Evolutionary conservation across 2,797 vertebrate species (phyloP).

Genomic region (Borostomias antarcticus): DNA sequence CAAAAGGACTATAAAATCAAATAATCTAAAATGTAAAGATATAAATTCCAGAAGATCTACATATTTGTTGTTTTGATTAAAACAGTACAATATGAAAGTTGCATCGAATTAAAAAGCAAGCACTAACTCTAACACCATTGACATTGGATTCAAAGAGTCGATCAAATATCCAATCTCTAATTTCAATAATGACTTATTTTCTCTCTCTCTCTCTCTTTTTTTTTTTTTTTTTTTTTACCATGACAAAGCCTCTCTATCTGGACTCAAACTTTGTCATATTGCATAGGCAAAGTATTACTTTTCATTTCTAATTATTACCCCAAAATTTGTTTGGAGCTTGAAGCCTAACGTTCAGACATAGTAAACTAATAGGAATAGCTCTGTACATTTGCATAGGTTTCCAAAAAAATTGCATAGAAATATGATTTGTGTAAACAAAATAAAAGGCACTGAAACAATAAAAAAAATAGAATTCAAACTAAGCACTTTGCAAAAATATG

Average conservation of each 20-base stretch:
- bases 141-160: not conserved
- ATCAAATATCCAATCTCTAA: not conserved
- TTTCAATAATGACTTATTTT: not conserved
- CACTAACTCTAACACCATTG: not conserved
- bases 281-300: no score
- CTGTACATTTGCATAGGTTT: slow-evolving; percentile 7
- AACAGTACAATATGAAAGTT: not conserved
- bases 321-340: not conserved
- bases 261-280: not conserved
- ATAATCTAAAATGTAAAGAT: not conserved
- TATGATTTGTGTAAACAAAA: not conserved
- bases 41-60: not conserved
- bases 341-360: not conserved
- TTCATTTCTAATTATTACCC: not conserved
- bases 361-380: not conserved
- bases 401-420: slow-evolving; percentile 1
- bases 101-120: slow-evolving; percentile 5
- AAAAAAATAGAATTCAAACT: not conserved
- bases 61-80: not conserved
- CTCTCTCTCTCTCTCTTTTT: no score
- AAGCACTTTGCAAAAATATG: not conserved
- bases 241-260: not conserved
- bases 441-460: no score
- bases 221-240: no score
- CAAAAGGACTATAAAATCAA: not conserved